Conservation (phyloP, 2,888 invertebrate species). For the Dryobotodes eremita region DNA sequence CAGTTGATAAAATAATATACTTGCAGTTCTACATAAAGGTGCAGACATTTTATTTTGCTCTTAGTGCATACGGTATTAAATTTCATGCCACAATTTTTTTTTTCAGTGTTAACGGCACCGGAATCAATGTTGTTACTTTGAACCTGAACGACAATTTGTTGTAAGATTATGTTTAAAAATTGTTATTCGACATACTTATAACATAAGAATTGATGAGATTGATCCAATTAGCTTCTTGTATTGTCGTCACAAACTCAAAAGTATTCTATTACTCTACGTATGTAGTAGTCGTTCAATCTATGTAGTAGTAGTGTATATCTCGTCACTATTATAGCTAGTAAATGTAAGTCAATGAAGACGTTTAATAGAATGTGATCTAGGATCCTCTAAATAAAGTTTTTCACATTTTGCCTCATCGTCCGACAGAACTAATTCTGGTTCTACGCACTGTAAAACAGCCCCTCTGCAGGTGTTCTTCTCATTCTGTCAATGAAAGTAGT, state of each 20-base stretch:
- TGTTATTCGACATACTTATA: neutral
- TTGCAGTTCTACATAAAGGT: neutral
- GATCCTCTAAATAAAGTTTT: neutral
- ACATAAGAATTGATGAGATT: neutral
- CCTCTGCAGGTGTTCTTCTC: slow-evolving; percentile 23
- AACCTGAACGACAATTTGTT: neutral
- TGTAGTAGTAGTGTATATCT: too few species aligned
- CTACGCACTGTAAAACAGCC: too few species aligned
- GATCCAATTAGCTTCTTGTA: slow-evolving; percentile 1
- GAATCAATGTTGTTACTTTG: slow-evolving; percentile 8
- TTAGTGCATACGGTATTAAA: neutral
- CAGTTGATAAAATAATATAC: slow-evolving; percentile 2
- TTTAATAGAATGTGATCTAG: neutral
- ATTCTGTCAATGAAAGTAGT: slow-evolving; percentile 31
- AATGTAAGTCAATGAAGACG: neutral
- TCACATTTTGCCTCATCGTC: neutral
- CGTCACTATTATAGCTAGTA: too few species aligned
- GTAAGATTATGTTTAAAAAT: neutral
- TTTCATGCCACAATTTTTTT: neutral
- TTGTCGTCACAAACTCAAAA: neutral
- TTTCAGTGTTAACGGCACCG: neutral
- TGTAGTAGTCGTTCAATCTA: too few species aligned
- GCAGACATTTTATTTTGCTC: slow-evolving; percentile 11
- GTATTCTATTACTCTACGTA: too few species aligned
- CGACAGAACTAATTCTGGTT: neutral